phyloP scores from a whole-genome alignment of 2,113 vertebrate species.

The Numenius arquata region DNA sequence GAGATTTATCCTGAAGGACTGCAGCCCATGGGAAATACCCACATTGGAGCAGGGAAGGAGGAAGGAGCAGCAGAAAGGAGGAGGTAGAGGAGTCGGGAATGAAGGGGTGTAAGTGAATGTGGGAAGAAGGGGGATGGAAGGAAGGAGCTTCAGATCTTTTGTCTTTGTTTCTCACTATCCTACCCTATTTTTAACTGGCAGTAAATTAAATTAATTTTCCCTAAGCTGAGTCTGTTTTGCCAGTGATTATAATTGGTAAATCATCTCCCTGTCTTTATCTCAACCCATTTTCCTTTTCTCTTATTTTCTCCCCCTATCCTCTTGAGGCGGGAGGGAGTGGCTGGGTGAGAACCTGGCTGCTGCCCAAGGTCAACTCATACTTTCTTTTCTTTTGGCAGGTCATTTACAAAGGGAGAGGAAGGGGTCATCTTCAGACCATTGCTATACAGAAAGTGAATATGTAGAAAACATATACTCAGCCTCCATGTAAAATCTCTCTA shows the following conservation, averaged over 20 bases:
- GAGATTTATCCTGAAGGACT: neutral
- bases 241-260: neutral
- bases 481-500: neutral
- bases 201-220: neutral
- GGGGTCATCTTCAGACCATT: neutral
- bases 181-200: neutral
- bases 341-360: neutral
- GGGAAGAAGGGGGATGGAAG: neutral
- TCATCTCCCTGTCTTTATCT: neutral
- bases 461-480: neutral
- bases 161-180: neutral
- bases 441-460: neutral
- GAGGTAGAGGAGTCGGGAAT: neutral
- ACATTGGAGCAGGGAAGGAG: neutral
- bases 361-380: neutral
- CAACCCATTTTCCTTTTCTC: neutral
- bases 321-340: too few relatives aligned
- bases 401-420: neutral
- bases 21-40: too few relatives aligned
- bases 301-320: neutral
- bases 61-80: neutral
- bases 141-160: neutral
- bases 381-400: neutral
- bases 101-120: neutral
- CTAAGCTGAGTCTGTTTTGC: neutral